Evolutionary conservation across 37 sponge, comb jelly and placozoan species (phyloP).

Genomic region (Ephydatia muelleri): DNA sequence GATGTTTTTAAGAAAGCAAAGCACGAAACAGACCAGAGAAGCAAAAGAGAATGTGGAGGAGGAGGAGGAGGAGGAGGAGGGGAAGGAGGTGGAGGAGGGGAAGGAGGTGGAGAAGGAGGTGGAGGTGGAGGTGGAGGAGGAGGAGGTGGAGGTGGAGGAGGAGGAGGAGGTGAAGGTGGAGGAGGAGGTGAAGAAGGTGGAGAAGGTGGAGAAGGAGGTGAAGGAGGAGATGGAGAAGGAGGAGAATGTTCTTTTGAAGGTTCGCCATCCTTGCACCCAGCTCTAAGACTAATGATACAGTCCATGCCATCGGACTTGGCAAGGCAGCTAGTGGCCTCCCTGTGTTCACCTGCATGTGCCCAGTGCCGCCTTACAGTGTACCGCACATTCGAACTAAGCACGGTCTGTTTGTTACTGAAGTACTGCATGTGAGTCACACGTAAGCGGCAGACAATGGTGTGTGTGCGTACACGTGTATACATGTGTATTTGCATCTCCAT

Average conservation of each 20-base stretch:
- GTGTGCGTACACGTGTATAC: not conserved
- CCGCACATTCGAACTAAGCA: not conserved
- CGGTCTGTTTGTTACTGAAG: not conserved
- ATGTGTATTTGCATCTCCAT: not conserved
- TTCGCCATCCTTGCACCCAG: not conserved
- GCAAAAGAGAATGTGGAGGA: constrained; percentile 1
- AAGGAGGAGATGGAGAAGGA: not conserved
- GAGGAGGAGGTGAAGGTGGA: not conserved
- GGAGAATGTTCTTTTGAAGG: not conserved
- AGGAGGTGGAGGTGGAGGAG: not conserved
- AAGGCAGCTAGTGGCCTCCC: not conserved
- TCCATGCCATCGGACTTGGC: not conserved
- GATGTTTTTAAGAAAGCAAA: not conserved
- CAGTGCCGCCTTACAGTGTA: not conserved
- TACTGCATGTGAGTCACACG: not conserved
- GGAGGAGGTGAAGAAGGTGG: not conserved
- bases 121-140: not conserved
- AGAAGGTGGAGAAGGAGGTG: not conserved
- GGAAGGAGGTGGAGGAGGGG: not conserved
- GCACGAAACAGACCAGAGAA: no score
- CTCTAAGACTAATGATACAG: not conserved
- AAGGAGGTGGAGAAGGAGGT: not conserved
- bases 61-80: not conserved
- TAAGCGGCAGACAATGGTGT: no score
- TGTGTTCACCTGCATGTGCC: not conserved